Evolutionary conservation across 2,797 vertebrate species (phyloP), one percentile per base, ranked within the genome.

Genomic region (Gila robusta): DNA sequence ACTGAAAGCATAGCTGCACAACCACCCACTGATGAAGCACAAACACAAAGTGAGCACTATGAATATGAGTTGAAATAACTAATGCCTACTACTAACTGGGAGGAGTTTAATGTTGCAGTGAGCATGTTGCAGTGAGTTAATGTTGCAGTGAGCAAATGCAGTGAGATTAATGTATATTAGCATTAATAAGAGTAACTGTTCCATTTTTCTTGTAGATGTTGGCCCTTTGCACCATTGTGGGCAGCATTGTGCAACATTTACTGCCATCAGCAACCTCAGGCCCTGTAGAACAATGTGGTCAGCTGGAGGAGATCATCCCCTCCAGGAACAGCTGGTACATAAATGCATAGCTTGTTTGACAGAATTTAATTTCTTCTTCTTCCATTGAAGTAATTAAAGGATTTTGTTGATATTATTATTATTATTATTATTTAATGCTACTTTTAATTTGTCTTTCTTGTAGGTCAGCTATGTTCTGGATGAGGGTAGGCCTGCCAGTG

Each of bases 291-390:
- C 72, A 74, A 5, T 49, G 44, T 74, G n/a, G 72, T 3, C 72
- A 52, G 41, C 72, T 74, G n/a, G n/a, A 49, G 71, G 71, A 73
- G 71, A 73, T 73, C 44, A 49, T 47, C n/a, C 71, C 71, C 71
- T 74, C 72, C 72, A 74, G n/a, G 72, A 74, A 52, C 72, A 52
- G n/a, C 26, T 74, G 72, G 72, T 74, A 32, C n/a, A 52, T 52
- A 7, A 74, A 73, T 28, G 41, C 41, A 73, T 26, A 49, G 70
- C 23, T 26, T 44, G 16, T 26, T 72, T 70, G 35, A 70, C 37
- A 41, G 37, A 71, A 41, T 4, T 41, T 2, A 23, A 41, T 39
- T 44, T 32, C 32, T 32, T 32, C 10, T 71, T 71, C 21, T 71
- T 11, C 2, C 39, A 37, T 71, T 73, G 7, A 49, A 49, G n/a